A percentile compares a stretch with the other conserved stretches of the same genome.
phyloP scores from a whole-genome alignment of 2,888 invertebrate genomes.

The Eulithis testata region DNA sequence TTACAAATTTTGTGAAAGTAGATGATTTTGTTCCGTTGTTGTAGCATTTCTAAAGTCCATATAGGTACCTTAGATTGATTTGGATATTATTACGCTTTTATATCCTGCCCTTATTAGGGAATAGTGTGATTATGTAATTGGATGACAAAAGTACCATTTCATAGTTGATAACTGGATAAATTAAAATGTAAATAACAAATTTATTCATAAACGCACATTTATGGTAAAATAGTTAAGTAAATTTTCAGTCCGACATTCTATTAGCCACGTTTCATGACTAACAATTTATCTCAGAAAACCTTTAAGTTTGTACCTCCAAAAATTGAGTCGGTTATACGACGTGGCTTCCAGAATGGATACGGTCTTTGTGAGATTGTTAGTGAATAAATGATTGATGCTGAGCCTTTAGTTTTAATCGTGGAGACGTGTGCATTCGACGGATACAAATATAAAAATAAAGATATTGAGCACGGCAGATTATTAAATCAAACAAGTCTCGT shows the following conservation, averaged over 20 bases:
- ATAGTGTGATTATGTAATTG: slow-evolving; percentile 45
- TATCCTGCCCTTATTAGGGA: slow-evolving; percentile 60
- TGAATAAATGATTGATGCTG: slow-evolving; percentile 62
- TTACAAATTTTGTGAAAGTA: slow-evolving; percentile 63
- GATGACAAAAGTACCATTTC: slow-evolving; percentile 45
- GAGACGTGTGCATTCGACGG: slow-evolving; percentile 42
- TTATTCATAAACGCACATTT: slow-evolving; percentile 71
- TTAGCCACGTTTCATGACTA: slow-evolving; percentile 46
- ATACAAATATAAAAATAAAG: slow-evolving; percentile 48
- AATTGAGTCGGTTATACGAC: slow-evolving; percentile 38
- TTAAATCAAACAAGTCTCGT: slow-evolving; percentile 52
- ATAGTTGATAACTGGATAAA: slow-evolving; percentile 53
- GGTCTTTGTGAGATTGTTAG: slow-evolving; percentile 66
- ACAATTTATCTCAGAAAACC: slow-evolving; percentile 34
- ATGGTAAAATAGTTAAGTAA: slow-evolving; percentile 60
- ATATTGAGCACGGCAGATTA: slow-evolving; percentile 57
- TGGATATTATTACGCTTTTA: slow-evolving; percentile 64
- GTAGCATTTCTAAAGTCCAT: slow-evolving; percentile 68
- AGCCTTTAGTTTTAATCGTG: slow-evolving; percentile 52
- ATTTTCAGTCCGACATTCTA: slow-evolving; percentile 44
- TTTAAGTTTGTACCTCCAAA: slow-evolving; percentile 32
- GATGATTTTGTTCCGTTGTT: slow-evolving; percentile 64
- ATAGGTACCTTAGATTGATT: slow-evolving; percentile 38
- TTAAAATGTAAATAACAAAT: slow-evolving; percentile 71
- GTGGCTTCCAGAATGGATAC: slow-evolving; percentile 53